These are phyloP conservation scores for Molanna angustata DNA, from an alignment of 2,888 invertebrate species.

Conservation along the genomic window DNA sequence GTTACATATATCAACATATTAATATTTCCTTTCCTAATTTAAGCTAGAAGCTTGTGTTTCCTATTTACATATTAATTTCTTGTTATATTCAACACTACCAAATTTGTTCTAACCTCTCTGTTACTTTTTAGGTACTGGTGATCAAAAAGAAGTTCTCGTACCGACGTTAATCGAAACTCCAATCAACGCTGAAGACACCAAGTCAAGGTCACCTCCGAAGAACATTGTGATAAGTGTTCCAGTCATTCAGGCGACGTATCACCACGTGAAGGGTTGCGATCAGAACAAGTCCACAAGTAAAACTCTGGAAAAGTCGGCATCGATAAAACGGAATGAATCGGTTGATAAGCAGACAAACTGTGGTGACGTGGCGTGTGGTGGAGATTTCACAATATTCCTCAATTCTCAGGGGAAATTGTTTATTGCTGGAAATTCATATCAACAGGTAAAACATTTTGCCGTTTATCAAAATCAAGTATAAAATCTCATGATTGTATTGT, in stretches of 20 bases:
- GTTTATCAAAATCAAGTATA: no score
- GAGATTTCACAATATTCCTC: constrained; percentile 73
- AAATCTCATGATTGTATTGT: no score
- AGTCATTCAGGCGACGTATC: constrained; percentile 15
- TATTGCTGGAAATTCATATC: constrained; percentile 71
- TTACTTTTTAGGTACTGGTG: constrained; percentile 57
- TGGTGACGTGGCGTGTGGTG: constrained; percentile 63
- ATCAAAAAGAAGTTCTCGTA: constrained; percentile 56
- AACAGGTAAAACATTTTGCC: no score
- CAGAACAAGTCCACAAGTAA: constrained; percentile 29
- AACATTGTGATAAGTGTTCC: constrained; percentile 24
- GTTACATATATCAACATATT: no score
- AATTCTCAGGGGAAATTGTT: constrained; percentile 64
- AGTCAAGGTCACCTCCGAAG: constrained; percentile 21
- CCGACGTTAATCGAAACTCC: constrained; percentile 54
- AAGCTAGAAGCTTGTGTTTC: no score
- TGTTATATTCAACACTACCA: no score
- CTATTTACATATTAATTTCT: no score
- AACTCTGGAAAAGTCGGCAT: constrained; percentile 35
- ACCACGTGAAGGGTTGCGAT: constrained; percentile 8
- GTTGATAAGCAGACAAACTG: constrained; percentile 35
- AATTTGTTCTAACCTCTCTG: no score
- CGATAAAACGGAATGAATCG: constrained; percentile 30
- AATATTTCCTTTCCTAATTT: no score
- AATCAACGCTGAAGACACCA: constrained; percentile 18